Conservation (phyloP, 2,888 invertebrate genomes). For the Caenorhabditis angaria region DNA sequence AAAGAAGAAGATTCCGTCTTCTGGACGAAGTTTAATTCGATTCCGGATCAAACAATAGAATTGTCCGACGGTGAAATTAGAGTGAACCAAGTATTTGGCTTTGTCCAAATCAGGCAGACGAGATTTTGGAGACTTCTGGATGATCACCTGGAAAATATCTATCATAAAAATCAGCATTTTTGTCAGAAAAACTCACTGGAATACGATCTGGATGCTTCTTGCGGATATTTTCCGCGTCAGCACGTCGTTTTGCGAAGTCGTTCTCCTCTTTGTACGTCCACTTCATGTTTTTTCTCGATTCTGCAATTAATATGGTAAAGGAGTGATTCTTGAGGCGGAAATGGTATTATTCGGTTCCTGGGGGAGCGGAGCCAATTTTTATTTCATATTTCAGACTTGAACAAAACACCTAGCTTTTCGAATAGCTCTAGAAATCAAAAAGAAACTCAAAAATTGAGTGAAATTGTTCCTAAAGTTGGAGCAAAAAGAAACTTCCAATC, state of each 20-base stretch:
- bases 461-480: too few relatives aligned
- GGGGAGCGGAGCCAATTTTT: too few relatives aligned
- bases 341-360: too few relatives aligned
- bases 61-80: slow-evolving; percentile 91
- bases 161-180: too few relatives aligned
- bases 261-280: slow-evolving; percentile 97
- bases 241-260: slow-evolving; percentile 92
- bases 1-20: slow-evolving; percentile 96
- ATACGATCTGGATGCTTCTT: slow-evolving; percentile 96
- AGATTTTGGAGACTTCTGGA: slow-evolving; percentile 94
- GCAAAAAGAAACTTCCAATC: too few relatives aligned
- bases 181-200: slow-evolving; percentile 80
- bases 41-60: slow-evolving; percentile 96
- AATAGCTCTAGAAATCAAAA: too few relatives aligned
- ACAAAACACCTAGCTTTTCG: too few relatives aligned
- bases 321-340: too few relatives aligned
- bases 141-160: slow-evolving; percentile 83
- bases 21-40: slow-evolving; percentile 88
- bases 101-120: slow-evolving; percentile 93
- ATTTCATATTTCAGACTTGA: too few relatives aligned
- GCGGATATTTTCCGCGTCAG: slow-evolving; percentile 92
- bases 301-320: too few relatives aligned
- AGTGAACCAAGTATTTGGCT: slow-evolving; percentile 94
- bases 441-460: too few relatives aligned
- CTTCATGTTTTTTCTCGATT: slow-evolving; percentile 80